A percentile compares a stretch with the other conserved stretches of the same genome.
phyloP scores from a whole-genome alignment of 2,888 invertebrate genomes.

The Chloroclysta siterata region DNA sequence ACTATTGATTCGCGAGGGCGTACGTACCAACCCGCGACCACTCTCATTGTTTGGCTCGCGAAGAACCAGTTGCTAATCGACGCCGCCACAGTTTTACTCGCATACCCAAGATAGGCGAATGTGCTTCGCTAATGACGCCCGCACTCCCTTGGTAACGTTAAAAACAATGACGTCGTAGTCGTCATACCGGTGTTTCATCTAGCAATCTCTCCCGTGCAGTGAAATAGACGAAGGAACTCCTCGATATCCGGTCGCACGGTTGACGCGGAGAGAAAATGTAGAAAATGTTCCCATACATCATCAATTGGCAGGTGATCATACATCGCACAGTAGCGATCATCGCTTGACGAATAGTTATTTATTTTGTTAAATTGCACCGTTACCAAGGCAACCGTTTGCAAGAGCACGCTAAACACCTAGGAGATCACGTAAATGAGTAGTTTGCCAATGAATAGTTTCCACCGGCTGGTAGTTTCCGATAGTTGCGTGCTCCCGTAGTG shows the following conservation, averaged over 20 bases:
- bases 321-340: constrained; percentile 59
- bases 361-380: constrained; percentile 63
- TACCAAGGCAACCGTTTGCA: constrained; percentile 64
- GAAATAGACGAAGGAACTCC: constrained; percentile 26
- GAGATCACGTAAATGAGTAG: constrained; percentile 44
- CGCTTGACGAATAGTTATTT: constrained; percentile 57
- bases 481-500: constrained; percentile 53
- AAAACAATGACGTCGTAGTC: constrained; percentile 44
- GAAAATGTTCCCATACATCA: constrained; percentile 79
- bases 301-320: constrained; percentile 79
- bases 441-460: constrained; percentile 24
- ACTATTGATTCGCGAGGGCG: constrained; percentile 71
- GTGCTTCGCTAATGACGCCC: constrained; percentile 62
- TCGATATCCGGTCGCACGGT: constrained; percentile 46
- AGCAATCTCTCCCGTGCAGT: constrained; percentile 42
- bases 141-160: constrained; percentile 41
- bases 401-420: constrained; percentile 57
- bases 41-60: constrained; percentile 79
- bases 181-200: constrained; percentile 43
- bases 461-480: constrained; percentile 38
- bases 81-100: constrained; percentile 66
- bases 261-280: constrained; percentile 65
- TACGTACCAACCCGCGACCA: constrained; percentile 80
- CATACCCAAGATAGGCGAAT: constrained; percentile 68
- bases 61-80: constrained; percentile 75